Evolutionary conservation across 2,113 vertebrate species (phyloP).

Genomic region (Chloroceryle aenea): DNA sequence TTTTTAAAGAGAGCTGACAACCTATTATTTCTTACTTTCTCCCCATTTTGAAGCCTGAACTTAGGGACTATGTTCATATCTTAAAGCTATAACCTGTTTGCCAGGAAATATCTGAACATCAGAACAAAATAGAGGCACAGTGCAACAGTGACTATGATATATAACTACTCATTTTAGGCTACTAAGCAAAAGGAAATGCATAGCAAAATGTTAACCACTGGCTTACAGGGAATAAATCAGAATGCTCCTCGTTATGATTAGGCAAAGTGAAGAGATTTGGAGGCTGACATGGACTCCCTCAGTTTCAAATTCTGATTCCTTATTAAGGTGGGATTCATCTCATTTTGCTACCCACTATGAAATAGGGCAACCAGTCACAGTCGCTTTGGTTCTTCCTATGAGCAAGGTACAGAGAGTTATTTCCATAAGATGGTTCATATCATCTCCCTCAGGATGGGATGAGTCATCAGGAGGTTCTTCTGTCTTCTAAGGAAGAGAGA

Average conservation of each 20-base stretch:
- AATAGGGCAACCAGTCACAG: neutral
- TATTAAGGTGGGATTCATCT: neutral
- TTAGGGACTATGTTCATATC: constrained; percentile 40
- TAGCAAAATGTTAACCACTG: neutral
- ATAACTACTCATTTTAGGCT: neutral
- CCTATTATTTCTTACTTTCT: constrained; percentile 75
- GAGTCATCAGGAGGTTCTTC: neutral
- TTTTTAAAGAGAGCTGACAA: constrained; percentile 73
- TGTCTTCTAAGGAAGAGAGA: neutral
- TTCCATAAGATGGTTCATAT: neutral
- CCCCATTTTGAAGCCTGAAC: constrained; percentile 54
- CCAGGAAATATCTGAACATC: constrained; percentile 38
- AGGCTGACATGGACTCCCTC: neutral
- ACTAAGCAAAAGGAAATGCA: neutral
- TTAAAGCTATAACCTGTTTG: constrained; percentile 64
- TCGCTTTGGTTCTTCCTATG: neutral
- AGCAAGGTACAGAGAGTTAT: neutral
- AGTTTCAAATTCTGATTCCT: neutral
- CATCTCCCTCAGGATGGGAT: neutral
- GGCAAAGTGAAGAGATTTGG: neutral
- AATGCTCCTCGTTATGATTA: neutral
- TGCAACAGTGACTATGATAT: neutral
- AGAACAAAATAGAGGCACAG: constrained; percentile 12
- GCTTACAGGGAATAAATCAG: neutral
- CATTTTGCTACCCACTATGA: neutral